These are phyloP conservation scores for Cotesia glomerata DNA, from an alignment of 1,140 invertebrate species.

Conservation along the genomic window DNA sequence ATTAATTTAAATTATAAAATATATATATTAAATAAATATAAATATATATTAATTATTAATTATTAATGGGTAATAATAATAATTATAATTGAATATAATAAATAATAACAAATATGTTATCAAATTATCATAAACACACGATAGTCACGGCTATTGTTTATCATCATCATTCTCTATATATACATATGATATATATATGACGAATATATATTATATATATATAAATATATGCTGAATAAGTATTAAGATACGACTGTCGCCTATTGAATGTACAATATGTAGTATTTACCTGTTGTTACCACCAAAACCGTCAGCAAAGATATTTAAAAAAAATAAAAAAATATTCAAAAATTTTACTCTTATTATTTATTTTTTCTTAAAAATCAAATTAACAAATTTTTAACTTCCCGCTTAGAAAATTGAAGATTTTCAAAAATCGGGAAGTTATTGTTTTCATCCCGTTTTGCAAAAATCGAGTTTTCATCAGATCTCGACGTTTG, in stretches of 20 bases:
- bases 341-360: conserved; percentile 20
- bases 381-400: no score
- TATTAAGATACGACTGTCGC: conserved; percentile 59
- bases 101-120: conserved; percentile 14
- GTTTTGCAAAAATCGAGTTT: no score
- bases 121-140: background rate
- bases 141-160: no score
- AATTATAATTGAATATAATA: background rate
- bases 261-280: conserved; percentile 66
- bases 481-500: no score
- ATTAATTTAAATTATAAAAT: background rate
- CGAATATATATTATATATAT: conserved; percentile 13
- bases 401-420: no score
- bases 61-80: no score
- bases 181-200: background rate
- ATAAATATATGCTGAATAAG: conserved; percentile 17
- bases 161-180: conserved; percentile 35
- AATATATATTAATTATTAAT: no score
- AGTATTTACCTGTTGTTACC: conserved; percentile 66
- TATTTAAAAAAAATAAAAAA: conserved; percentile 52
- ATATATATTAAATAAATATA: no score
- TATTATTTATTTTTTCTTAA: no score
- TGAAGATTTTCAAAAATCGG: no score
- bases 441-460: no score
- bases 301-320: conserved; percentile 64